phyloP scores from a whole-genome alignment of 2,797 vertebrate genomes.

The Schizothorax lantsangensis region DNA sequence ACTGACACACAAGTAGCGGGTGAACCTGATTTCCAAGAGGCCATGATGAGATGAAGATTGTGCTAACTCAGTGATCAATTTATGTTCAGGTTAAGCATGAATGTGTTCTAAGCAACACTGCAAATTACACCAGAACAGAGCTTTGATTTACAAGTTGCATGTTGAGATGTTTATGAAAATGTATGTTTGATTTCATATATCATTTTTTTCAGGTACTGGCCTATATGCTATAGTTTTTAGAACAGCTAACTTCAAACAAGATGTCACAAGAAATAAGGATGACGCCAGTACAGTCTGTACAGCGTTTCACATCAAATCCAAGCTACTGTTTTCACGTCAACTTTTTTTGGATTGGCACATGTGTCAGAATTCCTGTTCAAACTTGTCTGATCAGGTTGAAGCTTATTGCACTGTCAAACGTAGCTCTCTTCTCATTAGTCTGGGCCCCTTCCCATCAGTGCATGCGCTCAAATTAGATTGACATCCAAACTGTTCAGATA shows the following conservation, averaged over 20 bases:
- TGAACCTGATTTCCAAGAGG: constrained; percentile 42
- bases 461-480: constrained; percentile 99
- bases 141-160: not conserved
- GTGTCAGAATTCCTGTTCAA: constrained; percentile 89
- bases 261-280: constrained; percentile 14
- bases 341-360: constrained; percentile 76
- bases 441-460: constrained; percentile 93
- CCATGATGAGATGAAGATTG: constrained; percentile 40
- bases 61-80: constrained; percentile 39
- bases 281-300: not conserved
- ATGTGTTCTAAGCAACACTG: not conserved
- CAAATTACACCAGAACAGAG: not conserved
- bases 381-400: constrained; percentile 94
- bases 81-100: constrained; percentile 9
- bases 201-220: not conserved
- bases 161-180: not conserved
- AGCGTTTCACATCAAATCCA: constrained; percentile 25
- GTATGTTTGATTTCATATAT: not conserved
- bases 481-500: constrained; percentile 99
- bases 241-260: constrained; percentile 7
- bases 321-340: constrained; percentile 34
- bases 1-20: constrained; percentile 58
- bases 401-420: constrained; percentile 94
- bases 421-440: constrained; percentile 97
- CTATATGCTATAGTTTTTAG: constrained; percentile 5